Conservation (phyloP, 1,140 invertebrate genomes). For the Sipha flava region DNA sequence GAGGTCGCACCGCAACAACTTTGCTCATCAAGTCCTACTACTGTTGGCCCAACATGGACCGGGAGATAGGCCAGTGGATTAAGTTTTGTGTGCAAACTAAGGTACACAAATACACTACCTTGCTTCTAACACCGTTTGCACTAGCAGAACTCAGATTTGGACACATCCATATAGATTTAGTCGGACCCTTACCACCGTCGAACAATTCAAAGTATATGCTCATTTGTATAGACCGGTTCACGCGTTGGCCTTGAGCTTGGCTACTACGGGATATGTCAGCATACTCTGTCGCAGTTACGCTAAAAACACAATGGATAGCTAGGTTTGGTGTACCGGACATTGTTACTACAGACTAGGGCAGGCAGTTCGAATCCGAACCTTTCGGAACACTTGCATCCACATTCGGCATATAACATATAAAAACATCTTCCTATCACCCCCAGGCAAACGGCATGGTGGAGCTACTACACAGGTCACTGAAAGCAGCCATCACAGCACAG, state of each 20-base stretch:
- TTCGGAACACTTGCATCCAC: neutral
- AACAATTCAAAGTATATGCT: too few relatives aligned
- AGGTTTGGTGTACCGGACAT: slow-evolving; percentile 39
- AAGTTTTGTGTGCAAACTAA: too few relatives aligned
- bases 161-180: too few relatives aligned
- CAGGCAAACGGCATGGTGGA: slow-evolving; percentile 40
- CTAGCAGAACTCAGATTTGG: too few relatives aligned
- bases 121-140: too few relatives aligned
- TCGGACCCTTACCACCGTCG: slow-evolving; percentile 41
- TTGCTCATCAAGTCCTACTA: too few relatives aligned
- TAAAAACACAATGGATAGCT: slow-evolving; percentile 38
- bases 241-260: slow-evolving; percentile 42
- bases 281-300: slow-evolving; percentile 38
- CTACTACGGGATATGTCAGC: slow-evolving; percentile 38
- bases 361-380: slow-evolving; percentile 40
- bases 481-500: slow-evolving; percentile 41
- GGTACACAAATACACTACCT: too few relatives aligned
- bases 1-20: too few relatives aligned
- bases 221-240: slow-evolving; percentile 40
- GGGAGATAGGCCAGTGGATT: too few relatives aligned
- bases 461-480: slow-evolving; percentile 43
- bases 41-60: too few relatives aligned
- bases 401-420: neutral
- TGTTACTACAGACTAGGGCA: slow-evolving; percentile 41
- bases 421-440: slow-evolving; percentile 43